These are phyloP conservation scores for Lepidocyrtinus sp. DNA, from an alignment of 2,888 invertebrate species.

Conservation along the genomic window DNA sequence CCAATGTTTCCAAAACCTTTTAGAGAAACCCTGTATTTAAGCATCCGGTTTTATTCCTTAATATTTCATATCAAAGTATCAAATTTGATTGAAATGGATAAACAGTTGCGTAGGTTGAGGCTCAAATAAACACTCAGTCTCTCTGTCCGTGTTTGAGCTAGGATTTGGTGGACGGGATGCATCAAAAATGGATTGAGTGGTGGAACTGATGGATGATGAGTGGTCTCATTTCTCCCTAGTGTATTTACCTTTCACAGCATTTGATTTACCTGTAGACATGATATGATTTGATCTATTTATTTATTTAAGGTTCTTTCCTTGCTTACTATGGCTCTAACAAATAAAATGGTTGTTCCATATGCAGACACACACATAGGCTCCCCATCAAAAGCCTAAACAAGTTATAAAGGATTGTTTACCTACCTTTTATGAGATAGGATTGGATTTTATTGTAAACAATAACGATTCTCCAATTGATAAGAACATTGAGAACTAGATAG, in stretches of 20 bases:
- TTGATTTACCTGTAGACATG: slow-evolving; percentile 16
- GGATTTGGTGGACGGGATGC: slow-evolving; percentile 20
- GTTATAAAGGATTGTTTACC: neutral
- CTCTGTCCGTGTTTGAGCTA: too few species aligned
- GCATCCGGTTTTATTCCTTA: too few species aligned
- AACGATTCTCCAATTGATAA: slow-evolving; percentile 4
- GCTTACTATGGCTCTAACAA: too few species aligned
- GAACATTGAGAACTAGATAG: too few species aligned
- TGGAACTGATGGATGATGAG: slow-evolving; percentile 20
- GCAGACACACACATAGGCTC: neutral
- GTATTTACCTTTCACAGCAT: slow-evolving; percentile 6
- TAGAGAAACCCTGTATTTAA: too few species aligned
- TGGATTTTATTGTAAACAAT: slow-evolving; percentile 10
- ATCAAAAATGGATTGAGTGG: slow-evolving; percentile 56
- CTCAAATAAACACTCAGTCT: slow-evolving; percentile 9
- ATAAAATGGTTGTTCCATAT: too few species aligned
- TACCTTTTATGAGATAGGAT: neutral
- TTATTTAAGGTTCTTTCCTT: too few species aligned
- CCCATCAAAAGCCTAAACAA: neutral
- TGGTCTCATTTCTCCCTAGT: neutral
- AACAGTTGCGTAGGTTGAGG: neutral
- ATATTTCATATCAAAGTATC: slow-evolving; percentile 1
- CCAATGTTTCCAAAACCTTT: too few species aligned
- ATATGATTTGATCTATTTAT: slow-evolving; percentile 18
- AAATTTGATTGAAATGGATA: slow-evolving; percentile 11